phyloP scores from a whole-genome alignment of 2,888 invertebrate species.

The Podabrus alpinus region DNA sequence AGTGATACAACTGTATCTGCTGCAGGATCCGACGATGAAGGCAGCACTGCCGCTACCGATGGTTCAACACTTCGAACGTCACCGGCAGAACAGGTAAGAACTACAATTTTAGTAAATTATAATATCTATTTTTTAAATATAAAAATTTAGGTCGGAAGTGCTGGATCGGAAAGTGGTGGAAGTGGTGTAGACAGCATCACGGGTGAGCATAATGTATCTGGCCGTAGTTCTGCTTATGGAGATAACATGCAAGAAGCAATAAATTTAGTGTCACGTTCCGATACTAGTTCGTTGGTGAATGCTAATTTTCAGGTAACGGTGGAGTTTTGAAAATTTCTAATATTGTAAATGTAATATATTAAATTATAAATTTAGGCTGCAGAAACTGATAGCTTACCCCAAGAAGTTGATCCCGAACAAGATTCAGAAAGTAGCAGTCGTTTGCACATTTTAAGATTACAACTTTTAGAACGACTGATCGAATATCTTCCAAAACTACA shows the following conservation, averaged over 20 bases:
- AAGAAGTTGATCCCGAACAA: slow-evolving; percentile 45
- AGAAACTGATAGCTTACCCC: slow-evolving; percentile 43
- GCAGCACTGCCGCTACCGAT: slow-evolving; percentile 92
- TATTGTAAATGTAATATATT: slow-evolving; percentile 9
- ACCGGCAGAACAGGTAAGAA: slow-evolving; percentile 72
- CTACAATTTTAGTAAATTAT: neutral
- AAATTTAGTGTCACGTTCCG: slow-evolving; percentile 60
- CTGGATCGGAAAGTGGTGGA: slow-evolving; percentile 87
- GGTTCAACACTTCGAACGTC: slow-evolving; percentile 88
- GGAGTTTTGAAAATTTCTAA: slow-evolving; percentile 19
- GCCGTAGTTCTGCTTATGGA: slow-evolving; percentile 90
- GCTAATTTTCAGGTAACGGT: slow-evolving; percentile 54
- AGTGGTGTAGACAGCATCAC: slow-evolving; percentile 91
- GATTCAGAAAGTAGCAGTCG: slow-evolving; percentile 55
- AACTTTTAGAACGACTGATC: slow-evolving; percentile 75
- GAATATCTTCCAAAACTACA: slow-evolving; percentile 77
- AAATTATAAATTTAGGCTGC: slow-evolving; percentile 28
- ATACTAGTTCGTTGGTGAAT: slow-evolving; percentile 60
- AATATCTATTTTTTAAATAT: neutral
- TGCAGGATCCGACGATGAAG: slow-evolving; percentile 92
- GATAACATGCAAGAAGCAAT: slow-evolving; percentile 65
- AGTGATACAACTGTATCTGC: slow-evolving; percentile 85
- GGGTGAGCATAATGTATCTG: slow-evolving; percentile 84
- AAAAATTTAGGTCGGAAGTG: slow-evolving; percentile 51
- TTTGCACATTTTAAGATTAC: slow-evolving; percentile 69